Base-by-base conservation (phyloP, 1,140 invertebrate species). In the Vanessa atalanta region DNA sequence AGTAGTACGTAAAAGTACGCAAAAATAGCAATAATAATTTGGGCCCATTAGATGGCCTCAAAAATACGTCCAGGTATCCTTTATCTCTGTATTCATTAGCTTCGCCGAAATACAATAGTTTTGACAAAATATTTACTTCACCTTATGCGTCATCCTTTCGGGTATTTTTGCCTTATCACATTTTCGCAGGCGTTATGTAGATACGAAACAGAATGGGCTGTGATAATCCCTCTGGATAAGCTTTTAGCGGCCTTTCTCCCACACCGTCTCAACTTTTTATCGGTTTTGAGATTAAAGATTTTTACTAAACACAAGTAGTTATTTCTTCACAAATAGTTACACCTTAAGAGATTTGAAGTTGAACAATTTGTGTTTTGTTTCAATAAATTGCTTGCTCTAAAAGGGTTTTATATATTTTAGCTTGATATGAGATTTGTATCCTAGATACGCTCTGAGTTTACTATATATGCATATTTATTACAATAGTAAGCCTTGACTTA, bases 71-170 rank as follows among this genome's bases (percentile, higher is more conserved):
- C 65, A 76, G 70, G 68, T 76, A 72, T 47, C 65, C 63, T 50
- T 82, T 79, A 79, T 76, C 80, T 73, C 12, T 61, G 67, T 65
- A 69, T 75, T 69, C 74, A 75, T 82, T 80, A 82, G 75, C 75
- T 78, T 80, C 75, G 63, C 51, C 72, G 72, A 78, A 82, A 73
- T 50, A 72, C 67, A 77, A 82, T 74, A 77, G 77, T 75, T 80
- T 75, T 72, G 53, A 57, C 63, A 73, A n/a, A 80, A 76, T 78
- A 70, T 76, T 77, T 75, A 66, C 63, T 61, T 70, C 66, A 61
- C 72, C 53, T 73, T 70, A 73, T 79, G 74, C 73, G 47, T 79
- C 73, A 81, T 26, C 60, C 67, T 72, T 66, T 71, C 11, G 65
- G 55, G 72, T 68, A 68, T 75, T 75, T 73, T 61, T 57, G 51